Percentiles rank a stretch among this genome's conserved stretches.
phyloP scores from a whole-genome alignment of 1,140 invertebrate genomes.

The Oryctes rhinoceros region DNA sequence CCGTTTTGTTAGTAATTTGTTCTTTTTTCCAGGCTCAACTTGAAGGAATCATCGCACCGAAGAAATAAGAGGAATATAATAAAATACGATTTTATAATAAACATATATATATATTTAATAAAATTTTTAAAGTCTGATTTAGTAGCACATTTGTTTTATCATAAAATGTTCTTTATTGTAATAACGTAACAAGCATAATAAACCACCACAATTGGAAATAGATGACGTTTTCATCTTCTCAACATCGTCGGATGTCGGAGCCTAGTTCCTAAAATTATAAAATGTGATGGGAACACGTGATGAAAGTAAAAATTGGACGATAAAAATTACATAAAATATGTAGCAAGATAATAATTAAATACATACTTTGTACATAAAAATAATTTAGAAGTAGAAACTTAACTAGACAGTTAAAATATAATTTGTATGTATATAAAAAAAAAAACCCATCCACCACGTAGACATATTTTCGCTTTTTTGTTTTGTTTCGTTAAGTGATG shows the following conservation, averaged over 20 bases:
- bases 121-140: constrained; percentile 35
- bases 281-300: constrained; percentile 29
- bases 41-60: constrained; percentile 91
- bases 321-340: constrained; percentile 52
- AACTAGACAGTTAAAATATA: constrained; percentile 34
- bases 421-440: constrained; percentile 49
- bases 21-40: constrained; percentile 78
- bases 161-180: constrained; percentile 9
- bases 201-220: constrained; percentile 25
- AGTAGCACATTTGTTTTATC: constrained; percentile 36
- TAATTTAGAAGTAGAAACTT: constrained; percentile 48
- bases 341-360: constrained; percentile 45
- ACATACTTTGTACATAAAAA: constrained; percentile 55
- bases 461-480: constrained; percentile 43
- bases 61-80: constrained; percentile 71
- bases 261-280: constrained; percentile 7
- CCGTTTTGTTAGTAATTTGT: background rate
- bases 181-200: constrained; percentile 30
- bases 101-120: constrained; percentile 38
- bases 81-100: constrained; percentile 24
- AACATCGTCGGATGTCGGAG: background rate
- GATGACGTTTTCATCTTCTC: constrained; percentile 1
- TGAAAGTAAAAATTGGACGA: constrained; percentile 32
- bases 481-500: constrained; percentile 2
- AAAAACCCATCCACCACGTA: constrained; percentile 53